These are phyloP conservation scores for Melanostoma mellinum DNA, from an alignment of 2,888 invertebrate species.

Conservation along the genomic window DNA sequence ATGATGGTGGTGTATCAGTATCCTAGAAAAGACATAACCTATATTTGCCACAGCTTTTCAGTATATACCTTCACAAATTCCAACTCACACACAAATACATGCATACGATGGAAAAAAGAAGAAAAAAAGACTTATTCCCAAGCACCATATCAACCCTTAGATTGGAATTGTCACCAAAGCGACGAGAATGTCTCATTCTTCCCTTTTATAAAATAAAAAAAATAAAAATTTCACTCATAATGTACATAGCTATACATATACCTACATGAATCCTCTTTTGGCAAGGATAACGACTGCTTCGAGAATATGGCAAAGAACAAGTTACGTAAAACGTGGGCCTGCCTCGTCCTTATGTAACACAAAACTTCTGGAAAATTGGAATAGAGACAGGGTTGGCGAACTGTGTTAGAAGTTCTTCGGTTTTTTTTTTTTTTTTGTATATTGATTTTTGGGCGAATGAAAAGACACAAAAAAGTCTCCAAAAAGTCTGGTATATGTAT, in stretches of 20 bases:
- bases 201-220: background rate
- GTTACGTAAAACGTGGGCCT: conserved; percentile 69
- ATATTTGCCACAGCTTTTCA: conserved; percentile 46
- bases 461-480: conserved; percentile 53
- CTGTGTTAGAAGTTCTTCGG: conserved; percentile 30
- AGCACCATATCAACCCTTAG: conserved; percentile 3
- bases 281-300: conserved; percentile 50
- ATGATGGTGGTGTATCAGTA: background rate
- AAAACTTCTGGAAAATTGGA: conserved; percentile 29
- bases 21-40: conserved; percentile 56
- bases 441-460: conserved; percentile 44
- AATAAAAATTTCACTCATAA: background rate
- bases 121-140: conserved; percentile 29
- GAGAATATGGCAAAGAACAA: conserved; percentile 15
- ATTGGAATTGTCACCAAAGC: conserved; percentile 45
- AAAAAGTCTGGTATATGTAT: conserved; percentile 59
- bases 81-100: conserved; percentile 1
- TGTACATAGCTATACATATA: conserved; percentile 1
- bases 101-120: conserved; percentile 2
- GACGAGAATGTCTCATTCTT: background rate
- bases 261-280: conserved; percentile 14
- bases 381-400: conserved; percentile 65
- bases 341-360: conserved; percentile 68
- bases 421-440: conserved; percentile 8
- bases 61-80: conserved; percentile 1